Evolutionary conservation across 2,888 invertebrate genomes (phyloP), one percentile per base, ranked within the genome.

Genomic region (Mesorhabditis sp.): DNA sequence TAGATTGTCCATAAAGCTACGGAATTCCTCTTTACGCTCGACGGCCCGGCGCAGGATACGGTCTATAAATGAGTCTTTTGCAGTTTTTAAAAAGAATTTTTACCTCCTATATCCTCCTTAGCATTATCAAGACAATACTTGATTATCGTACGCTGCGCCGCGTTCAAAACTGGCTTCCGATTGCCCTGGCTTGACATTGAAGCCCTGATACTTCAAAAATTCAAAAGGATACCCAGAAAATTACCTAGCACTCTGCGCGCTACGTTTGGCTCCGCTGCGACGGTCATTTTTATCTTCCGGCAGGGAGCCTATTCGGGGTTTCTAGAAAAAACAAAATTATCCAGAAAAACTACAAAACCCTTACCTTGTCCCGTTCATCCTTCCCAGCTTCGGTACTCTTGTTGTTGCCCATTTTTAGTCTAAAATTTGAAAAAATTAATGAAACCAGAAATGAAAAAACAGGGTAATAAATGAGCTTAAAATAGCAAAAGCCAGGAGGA

Each of bases 61-160:
- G 44, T 82, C 82, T 7, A 67, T 13, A 50, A 50, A 50, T 13
- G 1, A 13, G 50, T 2, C 58, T 50, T 50, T 13, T n/a, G 2
- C n/a, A 10, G 2, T 2, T n/a, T 68, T 70, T 4, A 62, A 67
- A 4, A 41, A 28, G 41, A 43, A 4, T 43, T 43, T 4, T 65
- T 43, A 65, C 43, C 44, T 15, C 80, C 80, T 5, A 82, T 72
- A 68, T 82, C 82, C 13, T 80, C 82, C 65, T 82, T 81, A 15
- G 82, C 72, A 72, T 80, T 82, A 62, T 80, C 77, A 61, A 82
- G 76, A 62, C 82, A 82, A 69, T 77, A 81, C 67, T 81, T 82
- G 74, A 82, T 75, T 68, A 82, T 82, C 62, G 74, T 66, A 66
- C 79, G 67, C 58, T 82, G 82, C 41, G 69, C 73, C 4, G 70